phyloP scores from a whole-genome alignment of 2,888 invertebrate genomes.

The Pyrrhia umbra region DNA sequence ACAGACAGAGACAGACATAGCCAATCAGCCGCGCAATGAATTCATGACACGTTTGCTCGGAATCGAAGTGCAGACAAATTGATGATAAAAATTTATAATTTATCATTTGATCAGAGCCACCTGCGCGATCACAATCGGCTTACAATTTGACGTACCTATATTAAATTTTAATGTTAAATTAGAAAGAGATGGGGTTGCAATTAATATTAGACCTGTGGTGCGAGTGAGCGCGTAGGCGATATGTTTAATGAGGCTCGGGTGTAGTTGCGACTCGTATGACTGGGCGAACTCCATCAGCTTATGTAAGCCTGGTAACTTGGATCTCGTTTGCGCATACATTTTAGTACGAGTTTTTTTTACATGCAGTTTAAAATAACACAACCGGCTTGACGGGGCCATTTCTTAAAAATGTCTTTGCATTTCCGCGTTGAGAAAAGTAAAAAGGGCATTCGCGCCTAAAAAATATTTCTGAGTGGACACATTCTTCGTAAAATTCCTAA shows the following conservation, averaged over 20 bases:
- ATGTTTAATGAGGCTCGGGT: slow-evolving; percentile 75
- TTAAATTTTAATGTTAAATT: slow-evolving; percentile 70
- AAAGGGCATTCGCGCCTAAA: slow-evolving; percentile 84
- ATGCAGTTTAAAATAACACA: slow-evolving; percentile 82
- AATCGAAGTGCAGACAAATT: slow-evolving; percentile 70
- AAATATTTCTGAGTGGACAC: slow-evolving; percentile 55
- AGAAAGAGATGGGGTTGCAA: slow-evolving; percentile 80
- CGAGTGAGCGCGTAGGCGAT: slow-evolving; percentile 79
- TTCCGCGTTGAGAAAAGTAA: slow-evolving; percentile 87
- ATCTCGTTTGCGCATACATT: slow-evolving; percentile 88
- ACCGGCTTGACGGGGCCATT: slow-evolving; percentile 84
- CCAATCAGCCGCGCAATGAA: slow-evolving; percentile 61
- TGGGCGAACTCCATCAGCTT: slow-evolving; percentile 74
- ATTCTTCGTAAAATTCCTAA: slow-evolving; percentile 31
- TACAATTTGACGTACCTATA: slow-evolving; percentile 63
- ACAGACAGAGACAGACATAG: slow-evolving; percentile 58
- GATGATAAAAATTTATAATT: slow-evolving; percentile 69
- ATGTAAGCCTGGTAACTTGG: slow-evolving; percentile 85
- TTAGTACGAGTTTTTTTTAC: slow-evolving; percentile 85
- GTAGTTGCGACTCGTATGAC: slow-evolving; percentile 77
- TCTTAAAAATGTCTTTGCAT: slow-evolving; percentile 86
- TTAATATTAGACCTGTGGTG: slow-evolving; percentile 69
- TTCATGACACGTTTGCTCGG: slow-evolving; percentile 69
- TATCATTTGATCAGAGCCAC: slow-evolving; percentile 64
- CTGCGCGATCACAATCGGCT: slow-evolving; percentile 59